A percentile compares a stretch with the other conserved stretches of the same genome.
Evolutionary conservation across 2,888 invertebrate species (phyloP).

Genomic region (Hypena proboscidalis): DNA sequence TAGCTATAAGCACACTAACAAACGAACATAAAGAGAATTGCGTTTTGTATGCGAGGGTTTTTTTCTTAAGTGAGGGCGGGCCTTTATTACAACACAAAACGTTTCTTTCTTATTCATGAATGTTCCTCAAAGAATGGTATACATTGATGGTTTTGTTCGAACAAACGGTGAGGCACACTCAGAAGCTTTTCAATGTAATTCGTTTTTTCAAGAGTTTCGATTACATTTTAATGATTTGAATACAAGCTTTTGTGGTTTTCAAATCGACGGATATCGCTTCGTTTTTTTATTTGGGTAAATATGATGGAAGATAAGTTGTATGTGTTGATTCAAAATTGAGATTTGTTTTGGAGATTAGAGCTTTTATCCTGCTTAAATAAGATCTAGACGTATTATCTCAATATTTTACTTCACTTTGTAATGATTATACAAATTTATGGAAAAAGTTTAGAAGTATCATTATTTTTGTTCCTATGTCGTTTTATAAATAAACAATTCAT

Average conservation of each 20-base stretch:
- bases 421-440: no score
- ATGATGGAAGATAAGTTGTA: background rate
- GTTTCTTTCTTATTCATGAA: conserved; percentile 49
- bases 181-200: conserved; percentile 56
- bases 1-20: no score
- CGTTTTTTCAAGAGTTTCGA: conserved; percentile 49
- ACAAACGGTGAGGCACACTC: conserved; percentile 53
- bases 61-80: conserved; percentile 47
- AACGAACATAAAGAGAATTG: no score
- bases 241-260: conserved; percentile 35
- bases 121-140: conserved; percentile 54
- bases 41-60: no score
- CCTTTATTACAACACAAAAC: conserved; percentile 46
- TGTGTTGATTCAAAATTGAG: no score
- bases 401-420: no score
- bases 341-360: no score
- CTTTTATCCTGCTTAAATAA: no score
- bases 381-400: no score
- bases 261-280: conserved; percentile 22
- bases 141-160: conserved; percentile 58
- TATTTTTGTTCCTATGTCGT: no score
- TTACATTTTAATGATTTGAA: conserved; percentile 53
- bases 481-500: no score
- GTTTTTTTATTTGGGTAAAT: conserved; percentile 6
- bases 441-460: no score